Evolutionary conservation across 92 coral and sea anemone genomes (phyloP).

Genomic region (Parazoanthus swiftii): DNA sequence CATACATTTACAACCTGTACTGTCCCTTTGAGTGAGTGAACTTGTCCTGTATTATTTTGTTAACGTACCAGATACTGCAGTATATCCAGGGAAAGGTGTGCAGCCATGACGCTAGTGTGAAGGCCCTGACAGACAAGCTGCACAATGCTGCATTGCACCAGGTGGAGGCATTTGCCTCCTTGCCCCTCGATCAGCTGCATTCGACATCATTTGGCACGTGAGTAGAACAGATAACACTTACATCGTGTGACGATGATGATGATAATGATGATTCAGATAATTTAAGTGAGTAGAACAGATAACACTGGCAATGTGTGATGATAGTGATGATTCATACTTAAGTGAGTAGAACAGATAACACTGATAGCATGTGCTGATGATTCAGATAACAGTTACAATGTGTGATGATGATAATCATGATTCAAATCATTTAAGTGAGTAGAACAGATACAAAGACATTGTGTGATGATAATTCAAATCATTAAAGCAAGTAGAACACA

Average conservation of each 20-base stretch:
- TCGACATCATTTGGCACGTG: constrained; percentile 73
- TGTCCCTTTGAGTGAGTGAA: neutral
- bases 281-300: neutral
- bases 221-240: neutral
- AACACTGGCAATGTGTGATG: neutral
- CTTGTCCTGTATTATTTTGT: neutral
- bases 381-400: neutral
- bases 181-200: constrained; percentile 77
- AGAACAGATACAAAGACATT: neutral
- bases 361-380: neutral
- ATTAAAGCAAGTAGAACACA: neutral
- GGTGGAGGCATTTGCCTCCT: constrained; percentile 76
- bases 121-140: constrained; percentile 73
- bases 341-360: too few species aligned
- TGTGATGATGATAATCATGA: neutral
- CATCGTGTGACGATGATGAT: neutral
- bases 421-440: neutral
- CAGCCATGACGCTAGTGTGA: constrained; percentile 78
- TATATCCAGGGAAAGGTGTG: constrained; percentile 85
- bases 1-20: neutral
- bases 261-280: neutral
- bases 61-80: constrained; percentile 58
- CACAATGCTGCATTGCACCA: constrained; percentile 72
- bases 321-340: neutral
- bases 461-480: too few species aligned